Conservation (phyloP, 2,113 vertebrate species). For the Lophochroa leadbeateri region DNA sequence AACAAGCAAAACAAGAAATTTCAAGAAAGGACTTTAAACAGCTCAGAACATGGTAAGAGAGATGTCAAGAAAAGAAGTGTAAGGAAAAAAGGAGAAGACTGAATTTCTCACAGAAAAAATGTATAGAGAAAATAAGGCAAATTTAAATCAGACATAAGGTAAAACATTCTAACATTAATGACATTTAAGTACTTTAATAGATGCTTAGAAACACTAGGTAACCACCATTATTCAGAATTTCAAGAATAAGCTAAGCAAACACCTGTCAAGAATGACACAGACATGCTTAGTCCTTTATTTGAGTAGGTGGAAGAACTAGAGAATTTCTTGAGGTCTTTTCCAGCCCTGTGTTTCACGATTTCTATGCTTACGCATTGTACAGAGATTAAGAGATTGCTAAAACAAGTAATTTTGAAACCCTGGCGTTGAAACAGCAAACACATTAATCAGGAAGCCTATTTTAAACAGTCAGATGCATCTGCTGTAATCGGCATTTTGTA, state of each 20-base stretch:
- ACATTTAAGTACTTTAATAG: neutral
- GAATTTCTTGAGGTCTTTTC: conserved; percentile 53
- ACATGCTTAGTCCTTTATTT: neutral
- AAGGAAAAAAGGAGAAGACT: neutral
- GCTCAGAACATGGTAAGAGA: neutral
- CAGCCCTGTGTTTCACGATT: neutral
- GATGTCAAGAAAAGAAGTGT: neutral
- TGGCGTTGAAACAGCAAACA: conserved; percentile 30
- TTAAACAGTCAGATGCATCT: conserved; percentile 22
- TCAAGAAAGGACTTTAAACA: neutral
- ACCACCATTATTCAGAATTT: neutral
- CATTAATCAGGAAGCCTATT: neutral
- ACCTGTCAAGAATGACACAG: conserved; percentile 20
- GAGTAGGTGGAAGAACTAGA: conserved; percentile 33
- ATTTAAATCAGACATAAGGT: neutral
- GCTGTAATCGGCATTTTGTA: conserved; percentile 1
- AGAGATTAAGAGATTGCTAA: conserved; percentile 35
- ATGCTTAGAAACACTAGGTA: neutral
- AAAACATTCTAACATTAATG: conserved; percentile 2
- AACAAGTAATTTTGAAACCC: conserved; percentile 10
- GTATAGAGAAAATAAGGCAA: neutral
- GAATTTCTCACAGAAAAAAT: neutral
- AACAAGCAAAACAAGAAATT: neutral
- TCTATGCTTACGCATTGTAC: neutral
- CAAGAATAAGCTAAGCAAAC: conserved; percentile 30